A percentile compares a stretch with the other conserved stretches of the same genome.
phyloP scores from a whole-genome alignment of 2,113 vertebrate species.

The Lepus europaeus region DNA sequence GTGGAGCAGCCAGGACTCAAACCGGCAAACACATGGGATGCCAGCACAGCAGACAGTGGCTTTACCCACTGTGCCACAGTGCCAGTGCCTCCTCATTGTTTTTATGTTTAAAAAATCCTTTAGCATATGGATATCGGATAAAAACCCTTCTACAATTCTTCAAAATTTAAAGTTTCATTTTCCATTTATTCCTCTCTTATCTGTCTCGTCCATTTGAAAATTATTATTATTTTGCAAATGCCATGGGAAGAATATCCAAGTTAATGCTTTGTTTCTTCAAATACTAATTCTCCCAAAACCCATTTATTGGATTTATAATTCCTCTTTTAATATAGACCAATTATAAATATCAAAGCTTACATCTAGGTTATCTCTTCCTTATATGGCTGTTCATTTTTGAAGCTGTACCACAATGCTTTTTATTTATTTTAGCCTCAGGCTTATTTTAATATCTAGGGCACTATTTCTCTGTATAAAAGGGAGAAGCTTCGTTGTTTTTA shows the following conservation, averaged over 20 bases:
- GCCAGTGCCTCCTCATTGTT: not conserved
- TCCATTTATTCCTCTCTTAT: not conserved
- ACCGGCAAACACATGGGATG: no score
- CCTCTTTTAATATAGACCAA: slow-evolving; percentile 33
- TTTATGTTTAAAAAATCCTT: slow-evolving; percentile 44
- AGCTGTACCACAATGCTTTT: not conserved
- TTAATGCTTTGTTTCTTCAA: slow-evolving; percentile 28
- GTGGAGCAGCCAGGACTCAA: no score
- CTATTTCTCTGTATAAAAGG: not conserved
- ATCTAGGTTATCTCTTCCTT: slow-evolving; percentile 22
- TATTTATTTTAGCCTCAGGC: slow-evolving; percentile 44
- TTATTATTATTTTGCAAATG: slow-evolving; percentile 28
- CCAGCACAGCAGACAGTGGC: no score
- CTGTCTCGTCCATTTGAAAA: slow-evolving; percentile 38
- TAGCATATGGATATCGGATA: not conserved
- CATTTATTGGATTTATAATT: slow-evolving; percentile 60
- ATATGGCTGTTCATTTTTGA: not conserved
- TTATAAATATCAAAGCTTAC: slow-evolving; percentile 16
- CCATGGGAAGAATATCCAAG: not conserved
- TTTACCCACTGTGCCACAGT: no score
- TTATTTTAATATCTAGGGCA: not conserved
- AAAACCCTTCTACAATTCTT: slow-evolving; percentile 22
- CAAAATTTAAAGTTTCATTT: not conserved
- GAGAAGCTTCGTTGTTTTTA: not conserved
- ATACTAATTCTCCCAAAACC: slow-evolving; percentile 10